Evolutionary conservation across 2,797 vertebrate genomes (phyloP).

Genomic region (Xenentodon cancila): DNA sequence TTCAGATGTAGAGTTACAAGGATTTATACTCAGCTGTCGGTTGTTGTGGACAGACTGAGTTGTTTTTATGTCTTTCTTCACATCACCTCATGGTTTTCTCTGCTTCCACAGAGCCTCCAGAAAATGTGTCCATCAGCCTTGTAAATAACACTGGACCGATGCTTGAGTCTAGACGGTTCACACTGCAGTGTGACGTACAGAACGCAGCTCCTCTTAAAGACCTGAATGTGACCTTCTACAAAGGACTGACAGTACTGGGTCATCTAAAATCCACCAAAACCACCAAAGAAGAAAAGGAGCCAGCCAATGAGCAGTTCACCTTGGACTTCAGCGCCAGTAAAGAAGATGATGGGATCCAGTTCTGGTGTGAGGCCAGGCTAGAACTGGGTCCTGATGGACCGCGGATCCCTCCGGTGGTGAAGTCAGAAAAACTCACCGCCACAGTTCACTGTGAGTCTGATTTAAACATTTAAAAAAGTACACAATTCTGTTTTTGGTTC

Average conservation of each 20-base stretch:
- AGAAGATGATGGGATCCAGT: slow-evolving; percentile 55
- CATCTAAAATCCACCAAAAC: background rate
- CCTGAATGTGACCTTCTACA: slow-evolving; percentile 64
- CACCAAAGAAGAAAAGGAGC: background rate
- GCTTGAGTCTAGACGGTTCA: slow-evolving; percentile 30
- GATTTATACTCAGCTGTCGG: too few species aligned
- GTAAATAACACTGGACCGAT: slow-evolving; percentile 20
- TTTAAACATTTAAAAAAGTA: background rate
- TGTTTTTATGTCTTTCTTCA: background rate
- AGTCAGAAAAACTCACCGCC: slow-evolving; percentile 23
- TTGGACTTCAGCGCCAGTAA: slow-evolving; percentile 26
- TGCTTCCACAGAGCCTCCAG: slow-evolving; percentile 54
- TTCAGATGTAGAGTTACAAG: background rate
- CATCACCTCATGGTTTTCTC: background rate
- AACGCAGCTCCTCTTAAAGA: slow-evolving; percentile 40
- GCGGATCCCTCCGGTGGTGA: slow-evolving; percentile 17
- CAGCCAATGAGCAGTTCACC: slow-evolving; percentile 27
- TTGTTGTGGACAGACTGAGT: too few species aligned
- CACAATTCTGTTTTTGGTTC: too few species aligned
- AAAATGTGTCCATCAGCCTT: slow-evolving; percentile 48
- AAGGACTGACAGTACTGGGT: slow-evolving; percentile 23
- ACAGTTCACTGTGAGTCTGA: slow-evolving; percentile 66
- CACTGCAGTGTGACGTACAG: slow-evolving; percentile 54
- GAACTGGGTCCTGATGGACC: slow-evolving; percentile 56
- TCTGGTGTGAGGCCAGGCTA: slow-evolving; percentile 68